Evolutionary conservation across 2,113 vertebrate genomes (phyloP).

Genomic region (Otocyon megalotis): DNA sequence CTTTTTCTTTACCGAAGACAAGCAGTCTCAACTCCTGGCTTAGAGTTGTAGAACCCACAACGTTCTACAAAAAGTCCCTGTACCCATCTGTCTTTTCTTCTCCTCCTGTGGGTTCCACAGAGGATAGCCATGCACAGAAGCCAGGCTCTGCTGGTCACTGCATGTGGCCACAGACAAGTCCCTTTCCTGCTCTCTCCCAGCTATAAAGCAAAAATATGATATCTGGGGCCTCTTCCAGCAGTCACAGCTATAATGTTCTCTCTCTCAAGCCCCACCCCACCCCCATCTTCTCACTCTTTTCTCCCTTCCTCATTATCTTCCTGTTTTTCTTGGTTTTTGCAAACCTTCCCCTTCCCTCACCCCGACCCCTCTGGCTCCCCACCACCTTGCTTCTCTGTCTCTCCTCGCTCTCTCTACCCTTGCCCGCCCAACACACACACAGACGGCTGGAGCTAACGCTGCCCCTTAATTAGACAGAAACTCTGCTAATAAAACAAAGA

Average conservation of each 20-base stretch:
- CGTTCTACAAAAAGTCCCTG: neutral
- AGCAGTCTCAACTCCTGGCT: neutral
- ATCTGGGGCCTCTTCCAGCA: neutral
- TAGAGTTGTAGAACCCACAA: neutral
- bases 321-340: neutral
- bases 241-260: neutral
- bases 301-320: neutral
- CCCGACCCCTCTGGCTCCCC: too few relatives aligned
- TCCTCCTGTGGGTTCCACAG: neutral
- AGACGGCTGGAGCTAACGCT: neutral
- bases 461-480: neutral
- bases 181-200: neutral
- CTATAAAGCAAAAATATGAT: neutral
- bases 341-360: neutral
- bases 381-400: neutral
- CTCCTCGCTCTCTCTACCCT: neutral
- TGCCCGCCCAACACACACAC: rapidly evolving
- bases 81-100: rapidly evolving
- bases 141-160: too few relatives aligned
- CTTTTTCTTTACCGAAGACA: neutral
- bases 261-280: neutral
- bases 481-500: neutral
- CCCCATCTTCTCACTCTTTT: neutral
- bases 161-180: neutral
- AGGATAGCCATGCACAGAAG: too few relatives aligned